Evolutionary conservation across 2,113 vertebrate genomes (phyloP).

Genomic region (Ellobius talpinus): DNA sequence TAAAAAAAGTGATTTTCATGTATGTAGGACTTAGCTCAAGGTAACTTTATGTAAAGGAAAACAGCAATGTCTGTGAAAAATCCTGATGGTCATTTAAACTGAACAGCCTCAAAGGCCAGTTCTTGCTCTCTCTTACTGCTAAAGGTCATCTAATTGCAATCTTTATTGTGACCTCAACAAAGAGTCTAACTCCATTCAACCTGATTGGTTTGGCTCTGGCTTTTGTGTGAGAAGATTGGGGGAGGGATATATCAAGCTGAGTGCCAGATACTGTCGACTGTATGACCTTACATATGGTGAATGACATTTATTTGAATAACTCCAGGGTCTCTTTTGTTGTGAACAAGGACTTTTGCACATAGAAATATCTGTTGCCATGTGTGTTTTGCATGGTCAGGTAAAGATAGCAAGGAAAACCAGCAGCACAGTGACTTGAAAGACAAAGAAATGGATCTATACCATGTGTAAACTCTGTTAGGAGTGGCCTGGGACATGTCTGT

Average conservation of each 20-base stretch:
- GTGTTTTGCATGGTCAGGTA: neutral
- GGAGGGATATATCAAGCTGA: neutral
- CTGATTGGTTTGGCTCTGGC: constrained; percentile 6
- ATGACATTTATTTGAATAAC: neutral
- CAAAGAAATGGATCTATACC: neutral
- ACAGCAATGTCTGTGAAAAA: constrained; percentile 1
- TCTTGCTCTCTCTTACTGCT: neutral
- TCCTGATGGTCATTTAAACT: neutral
- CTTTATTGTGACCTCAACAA: neutral
- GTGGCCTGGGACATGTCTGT: neutral
- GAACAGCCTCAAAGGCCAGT: neutral
- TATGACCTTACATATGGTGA: neutral
- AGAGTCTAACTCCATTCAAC: neutral
- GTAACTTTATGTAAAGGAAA: neutral
- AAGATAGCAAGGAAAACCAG: neutral
- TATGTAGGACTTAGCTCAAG: neutral
- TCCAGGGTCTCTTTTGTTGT: neutral
- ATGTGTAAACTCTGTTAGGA: fast-evolving
- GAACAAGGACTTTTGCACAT: neutral
- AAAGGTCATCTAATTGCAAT: neutral
- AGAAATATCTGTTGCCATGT: neutral
- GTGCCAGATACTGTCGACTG: neutral
- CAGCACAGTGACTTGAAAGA: neutral
- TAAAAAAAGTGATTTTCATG: constrained; percentile 25
- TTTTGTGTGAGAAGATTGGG: neutral